phyloP scores from a whole-genome alignment of 2,888 invertebrate genomes.

The Lamproptera curius region DNA sequence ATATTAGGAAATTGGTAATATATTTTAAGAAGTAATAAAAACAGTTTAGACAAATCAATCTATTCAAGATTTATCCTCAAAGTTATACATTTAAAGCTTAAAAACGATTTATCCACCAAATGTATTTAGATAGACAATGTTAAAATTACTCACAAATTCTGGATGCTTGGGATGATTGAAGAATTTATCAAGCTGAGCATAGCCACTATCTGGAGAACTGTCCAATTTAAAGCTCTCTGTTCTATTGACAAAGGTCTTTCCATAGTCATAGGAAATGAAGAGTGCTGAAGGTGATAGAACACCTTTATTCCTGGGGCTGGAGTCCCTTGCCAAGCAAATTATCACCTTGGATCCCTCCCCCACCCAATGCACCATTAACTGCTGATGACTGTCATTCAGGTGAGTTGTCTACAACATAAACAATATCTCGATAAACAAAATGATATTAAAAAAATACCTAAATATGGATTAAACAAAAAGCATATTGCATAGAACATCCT shows the following conservation, averaged over 20 bases:
- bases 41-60: too few species aligned
- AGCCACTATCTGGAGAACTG: conserved; percentile 67
- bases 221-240: conserved; percentile 81
- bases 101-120: too few species aligned
- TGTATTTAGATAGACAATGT: not conserved
- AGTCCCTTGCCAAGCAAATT: conserved; percentile 90
- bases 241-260: conserved; percentile 86
- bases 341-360: conserved; percentile 92
- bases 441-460: too few species aligned
- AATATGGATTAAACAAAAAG: too few species aligned
- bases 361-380: conserved; percentile 95
- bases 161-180: conserved; percentile 90
- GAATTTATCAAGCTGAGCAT: conserved; percentile 89
- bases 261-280: conserved; percentile 93
- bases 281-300: conserved; percentile 86
- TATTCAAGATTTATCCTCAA: too few species aligned
- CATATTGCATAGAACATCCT: too few species aligned
- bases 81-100: not conserved
- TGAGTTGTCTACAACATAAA: conserved; percentile 80
- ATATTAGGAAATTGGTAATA: not conserved
- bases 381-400: conserved; percentile 91
- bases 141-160: conserved; percentile 77
- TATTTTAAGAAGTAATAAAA: not conserved
- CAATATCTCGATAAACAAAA: not conserved
- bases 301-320: conserved; percentile 70